Evolutionary conservation across 2,113 vertebrate genomes (phyloP), one percentile per base, ranked within the genome.

Genomic region (Epinephelus moara): DNA sequence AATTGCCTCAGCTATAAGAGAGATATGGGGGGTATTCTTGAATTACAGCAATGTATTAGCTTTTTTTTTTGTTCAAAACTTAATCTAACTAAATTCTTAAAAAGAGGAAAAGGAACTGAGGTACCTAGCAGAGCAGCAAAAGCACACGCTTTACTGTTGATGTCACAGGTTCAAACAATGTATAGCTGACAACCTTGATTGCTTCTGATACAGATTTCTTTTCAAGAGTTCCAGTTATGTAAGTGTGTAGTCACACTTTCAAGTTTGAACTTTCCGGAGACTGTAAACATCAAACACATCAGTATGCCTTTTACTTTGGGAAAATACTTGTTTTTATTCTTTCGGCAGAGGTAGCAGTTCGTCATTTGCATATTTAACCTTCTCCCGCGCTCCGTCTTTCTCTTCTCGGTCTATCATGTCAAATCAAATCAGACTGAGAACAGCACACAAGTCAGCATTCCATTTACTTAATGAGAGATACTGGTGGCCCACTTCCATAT

Each of bases 401-500:
- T 80, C 59, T 82, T 37, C 67, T 53, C 3, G 0, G 73, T 64
- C 67, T 77, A 27, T 85, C 76, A n/a, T 49, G 81, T 68, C 56
- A 77, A 56, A 80, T 90, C 55, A 82, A 88, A 83, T 89, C 80
- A 79, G 14, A 80, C 62, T 5, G 33, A 67, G 49, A 74, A 75
- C 74, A 59, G 80, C 86, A 90, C 90, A 91, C 81, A 90, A 91
- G 78, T 85, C 81, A 78, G 83, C 27, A 79, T 89, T 88, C 30
- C 55, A 75, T 91, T 89, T 80, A 86, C 62, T 82, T 91, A 84
- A 84, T 80, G 75, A 89, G 81, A 78, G 87, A 91, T 74, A 78
- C 75, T 70, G 80, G 50, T 91, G 91, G 84, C 92, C 94, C 82
- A 92, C 80, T 89, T 94, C 88, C 91, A 90, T 93, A 60, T 81